phyloP scores from a whole-genome alignment of 2,888 invertebrate genomes.

The Oegoconia quadripuncta region DNA sequence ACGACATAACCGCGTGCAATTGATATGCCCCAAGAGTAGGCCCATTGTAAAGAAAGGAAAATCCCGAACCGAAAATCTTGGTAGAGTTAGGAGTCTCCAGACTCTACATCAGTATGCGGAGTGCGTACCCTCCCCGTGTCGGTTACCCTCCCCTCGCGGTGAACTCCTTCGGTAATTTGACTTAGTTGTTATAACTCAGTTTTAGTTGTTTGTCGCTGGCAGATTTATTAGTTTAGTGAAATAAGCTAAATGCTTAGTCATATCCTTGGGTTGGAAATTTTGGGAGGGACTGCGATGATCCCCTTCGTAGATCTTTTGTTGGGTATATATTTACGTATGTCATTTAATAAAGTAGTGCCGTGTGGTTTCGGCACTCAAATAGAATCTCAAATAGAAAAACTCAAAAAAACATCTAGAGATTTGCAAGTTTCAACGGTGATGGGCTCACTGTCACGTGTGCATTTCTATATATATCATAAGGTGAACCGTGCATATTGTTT shows the following conservation, averaged over 20 bases:
- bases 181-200: constrained; percentile 79
- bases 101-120: constrained; percentile 67
- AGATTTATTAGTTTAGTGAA: constrained; percentile 75
- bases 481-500: too few relatives aligned
- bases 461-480: too few relatives aligned
- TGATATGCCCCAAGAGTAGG: constrained; percentile 79
- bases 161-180: constrained; percentile 77
- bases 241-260: constrained; percentile 48
- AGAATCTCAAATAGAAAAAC: too few relatives aligned
- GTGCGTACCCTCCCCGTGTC: constrained; percentile 57
- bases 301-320: too few relatives aligned
- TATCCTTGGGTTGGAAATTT: constrained; percentile 19
- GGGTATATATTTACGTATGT: too few relatives aligned
- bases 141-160: constrained; percentile 60
- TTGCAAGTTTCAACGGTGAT: too few relatives aligned
- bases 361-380: too few relatives aligned
- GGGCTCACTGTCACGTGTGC: too few relatives aligned
- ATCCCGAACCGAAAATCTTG: constrained; percentile 77
- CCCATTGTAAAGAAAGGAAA: constrained; percentile 79
- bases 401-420: too few relatives aligned
- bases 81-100: constrained; percentile 64
- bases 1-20: constrained; percentile 80
- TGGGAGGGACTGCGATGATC: too few relatives aligned
- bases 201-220: constrained; percentile 71
- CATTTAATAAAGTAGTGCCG: too few relatives aligned